Evolutionary conservation across 2,113 vertebrate species (phyloP).

Genomic region (Lophura nycthemera): DNA sequence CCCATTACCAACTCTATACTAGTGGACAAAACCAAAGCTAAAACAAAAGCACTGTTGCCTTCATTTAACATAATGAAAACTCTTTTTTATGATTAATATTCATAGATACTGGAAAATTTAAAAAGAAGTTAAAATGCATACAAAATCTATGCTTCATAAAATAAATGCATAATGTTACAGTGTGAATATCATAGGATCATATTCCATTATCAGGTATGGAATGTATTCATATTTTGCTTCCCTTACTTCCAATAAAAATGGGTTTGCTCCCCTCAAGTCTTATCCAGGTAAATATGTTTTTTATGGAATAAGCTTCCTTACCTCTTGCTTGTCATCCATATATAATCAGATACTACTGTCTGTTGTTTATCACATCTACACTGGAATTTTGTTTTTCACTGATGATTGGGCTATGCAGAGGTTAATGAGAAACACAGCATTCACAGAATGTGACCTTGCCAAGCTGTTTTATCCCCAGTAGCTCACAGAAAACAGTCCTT

Average conservation of each 20-base stretch:
- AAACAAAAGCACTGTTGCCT: background rate
- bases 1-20: background rate
- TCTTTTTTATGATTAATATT: background rate
- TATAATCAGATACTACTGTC: background rate
- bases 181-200: background rate
- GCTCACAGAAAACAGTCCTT: constrained; percentile 53
- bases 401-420: constrained; percentile 25
- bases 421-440: constrained; percentile 51
- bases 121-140: background rate
- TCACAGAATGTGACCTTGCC: constrained; percentile 57
- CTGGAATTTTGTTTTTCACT: constrained; percentile 36
- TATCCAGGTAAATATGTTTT: background rate
- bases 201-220: background rate
- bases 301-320: background rate
- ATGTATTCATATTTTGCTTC: background rate
- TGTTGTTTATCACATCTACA: background rate
- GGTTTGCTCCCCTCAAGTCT: background rate
- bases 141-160: background rate
- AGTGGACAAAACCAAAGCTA: background rate
- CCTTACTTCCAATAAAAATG: background rate
- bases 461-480: constrained; percentile 46
- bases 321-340: background rate
- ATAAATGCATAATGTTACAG: background rate
- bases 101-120: background rate
- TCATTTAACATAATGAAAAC: background rate